Evolutionary conservation across 2,113 vertebrate species (phyloP), one percentile per base, ranked within the genome.

Genomic region (Chrysochloris asiatica): DNA sequence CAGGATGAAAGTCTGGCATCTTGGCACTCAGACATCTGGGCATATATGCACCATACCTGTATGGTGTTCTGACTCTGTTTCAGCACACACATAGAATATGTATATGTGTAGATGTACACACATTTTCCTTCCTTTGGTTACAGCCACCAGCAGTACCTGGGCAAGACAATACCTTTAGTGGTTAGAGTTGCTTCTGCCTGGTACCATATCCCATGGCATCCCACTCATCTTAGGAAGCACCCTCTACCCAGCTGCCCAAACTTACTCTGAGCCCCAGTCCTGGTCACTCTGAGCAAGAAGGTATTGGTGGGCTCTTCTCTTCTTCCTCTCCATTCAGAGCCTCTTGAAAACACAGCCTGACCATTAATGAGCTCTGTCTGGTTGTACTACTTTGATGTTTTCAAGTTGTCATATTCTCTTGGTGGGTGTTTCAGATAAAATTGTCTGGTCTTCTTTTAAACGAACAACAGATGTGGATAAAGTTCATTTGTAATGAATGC

Each of bases 61-160:
- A 3, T 16, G 33, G 30, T 33, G 14, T 75, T 19, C 19, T 11
- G 9, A 26, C 48, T 24, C 48, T 41, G 14, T 69, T 38, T 76
- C n/a, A 30, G 16, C 5, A 21, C 56, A 38, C 11, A 22, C 21
- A 56, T 7, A 36, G 13, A 11, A 19, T 6, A 7, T 50, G 30
- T 41, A 2, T 86, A 12, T 6, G 1, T 33, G 33, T 26, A 12
- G 16, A 19, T 19, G 16, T 1, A 43, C 19, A 43, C 19, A 14
- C 8, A 5, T 21, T 24, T 67, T 47, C n/a, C 36, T 36, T n/a
- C 11, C 8, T 17, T 86, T 0, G 2, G 2, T 5, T 8, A 7
- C 43, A 24, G 0, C 3, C 13, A 4, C 19, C 28, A 22, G 10
- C 13, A 78, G 52, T 10, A 33, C 21, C 63, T 48, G 63, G 16